These are phyloP conservation scores for Diuraphis noxia DNA, from an alignment of 1,140 invertebrate species.

Conservation along the genomic window DNA sequence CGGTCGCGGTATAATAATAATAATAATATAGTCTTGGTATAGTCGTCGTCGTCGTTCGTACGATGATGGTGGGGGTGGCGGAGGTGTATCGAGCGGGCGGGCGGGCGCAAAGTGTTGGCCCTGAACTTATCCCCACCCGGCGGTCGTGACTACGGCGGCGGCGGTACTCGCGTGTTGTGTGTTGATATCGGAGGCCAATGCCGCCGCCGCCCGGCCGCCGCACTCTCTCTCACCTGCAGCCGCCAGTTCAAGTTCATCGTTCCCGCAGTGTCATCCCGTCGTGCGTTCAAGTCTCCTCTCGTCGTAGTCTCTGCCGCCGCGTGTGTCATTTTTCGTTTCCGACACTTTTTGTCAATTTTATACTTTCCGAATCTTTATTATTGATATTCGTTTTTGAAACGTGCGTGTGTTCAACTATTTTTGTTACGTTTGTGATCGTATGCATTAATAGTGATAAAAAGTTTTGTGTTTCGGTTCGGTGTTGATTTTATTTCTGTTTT, in stretches of 20 bases:
- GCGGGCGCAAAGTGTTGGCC: conserved; percentile 44
- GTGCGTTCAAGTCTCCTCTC: conserved; percentile 50
- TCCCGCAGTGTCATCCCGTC: conserved; percentile 51
- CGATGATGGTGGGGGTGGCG: neutral
- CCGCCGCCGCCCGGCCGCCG: conserved; percentile 43
- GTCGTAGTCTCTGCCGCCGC: neutral
- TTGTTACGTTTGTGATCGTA: neutral
- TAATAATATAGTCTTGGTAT: neutral
- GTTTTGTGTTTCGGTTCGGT: neutral
- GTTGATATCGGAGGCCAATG: conserved; percentile 53
- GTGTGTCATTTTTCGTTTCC: neutral
- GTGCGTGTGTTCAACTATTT: neutral
- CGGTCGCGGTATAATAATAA: neutral
- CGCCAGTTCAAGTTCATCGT: conserved; percentile 52
- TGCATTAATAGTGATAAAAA: neutral
- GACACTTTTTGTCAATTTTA: neutral
- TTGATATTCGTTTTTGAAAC: neutral
- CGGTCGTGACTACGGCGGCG: conserved; percentile 34
- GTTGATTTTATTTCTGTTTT: neutral
- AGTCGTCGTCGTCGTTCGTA: neutral
- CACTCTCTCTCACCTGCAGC: conserved; percentile 52
- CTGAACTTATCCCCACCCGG: conserved; percentile 54
- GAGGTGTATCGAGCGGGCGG: conserved; percentile 11
- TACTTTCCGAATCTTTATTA: neutral
- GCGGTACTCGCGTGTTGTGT: conserved; percentile 39